These are phyloP conservation scores for Acromyrmex echinatior DNA, from an alignment of 1,140 invertebrate genomes.

Conservation along the genomic window DNA sequence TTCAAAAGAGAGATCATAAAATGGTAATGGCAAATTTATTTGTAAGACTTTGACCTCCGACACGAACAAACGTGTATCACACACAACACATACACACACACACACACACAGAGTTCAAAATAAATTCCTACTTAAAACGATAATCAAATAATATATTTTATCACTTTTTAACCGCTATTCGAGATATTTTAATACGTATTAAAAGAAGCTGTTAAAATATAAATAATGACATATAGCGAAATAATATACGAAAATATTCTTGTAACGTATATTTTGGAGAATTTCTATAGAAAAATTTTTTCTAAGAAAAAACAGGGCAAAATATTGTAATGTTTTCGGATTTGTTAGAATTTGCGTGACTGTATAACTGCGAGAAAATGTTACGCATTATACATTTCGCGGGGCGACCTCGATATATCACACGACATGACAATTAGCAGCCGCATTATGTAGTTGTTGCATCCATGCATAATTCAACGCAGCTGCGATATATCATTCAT, in stretches of 20 bases:
- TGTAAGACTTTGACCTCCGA: no score
- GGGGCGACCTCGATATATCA: conserved; percentile 46
- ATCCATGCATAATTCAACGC: conserved; percentile 56
- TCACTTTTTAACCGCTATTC: no score
- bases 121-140: no score
- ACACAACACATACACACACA: no score
- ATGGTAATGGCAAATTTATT: no score
- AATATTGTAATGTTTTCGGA: background rate
- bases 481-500: conserved; percentile 50
- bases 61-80: no score
- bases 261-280: background rate
- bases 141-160: no score
- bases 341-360: conserved; percentile 2
- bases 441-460: conserved; percentile 55
- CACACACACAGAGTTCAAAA: no score
- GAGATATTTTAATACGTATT: no score
- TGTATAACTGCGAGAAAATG: conserved; percentile 36
- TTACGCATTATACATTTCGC: conserved; percentile 32
- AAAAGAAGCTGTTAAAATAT: background rate
- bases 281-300: background rate
- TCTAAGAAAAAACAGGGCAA: background rate
- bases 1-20: no score
- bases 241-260: background rate
- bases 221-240: background rate
- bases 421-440: conserved; percentile 52